phyloP scores from a whole-genome alignment of 2,113 vertebrate species.

The Kryptolebias marmoratus region DNA sequence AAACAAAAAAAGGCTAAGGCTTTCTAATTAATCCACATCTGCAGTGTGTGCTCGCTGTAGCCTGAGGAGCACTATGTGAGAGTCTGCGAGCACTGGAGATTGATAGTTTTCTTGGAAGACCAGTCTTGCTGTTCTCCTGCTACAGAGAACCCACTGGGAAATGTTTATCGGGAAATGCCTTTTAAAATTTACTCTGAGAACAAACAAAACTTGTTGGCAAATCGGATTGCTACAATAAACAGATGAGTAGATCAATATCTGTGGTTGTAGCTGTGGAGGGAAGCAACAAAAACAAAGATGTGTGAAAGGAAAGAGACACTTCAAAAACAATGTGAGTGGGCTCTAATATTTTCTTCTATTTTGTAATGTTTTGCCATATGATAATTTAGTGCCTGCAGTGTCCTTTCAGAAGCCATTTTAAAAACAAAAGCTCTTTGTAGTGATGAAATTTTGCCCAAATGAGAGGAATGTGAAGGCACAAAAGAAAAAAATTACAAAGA shows the following conservation, averaged over 20 bases:
- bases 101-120: slow-evolving; percentile 20
- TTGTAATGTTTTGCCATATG: not conserved
- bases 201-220: not conserved
- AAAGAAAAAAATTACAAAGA: not conserved
- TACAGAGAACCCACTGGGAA: not conserved
- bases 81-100: slow-evolving; percentile 9
- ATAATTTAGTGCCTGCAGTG: not conserved
- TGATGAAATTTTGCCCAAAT: not conserved
- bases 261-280: not conserved
- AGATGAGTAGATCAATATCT: not conserved
- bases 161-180: slow-evolving; percentile 12
- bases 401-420: slow-evolving; percentile 5
- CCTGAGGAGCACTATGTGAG: slow-evolving; percentile 4
- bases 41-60: slow-evolving; percentile 14
- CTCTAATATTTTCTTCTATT: slow-evolving; percentile 15
- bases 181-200: slow-evolving; percentile 5
- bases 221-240: not conserved
- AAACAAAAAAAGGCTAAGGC: not conserved
- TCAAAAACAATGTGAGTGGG: not conserved
- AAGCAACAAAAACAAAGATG: not conserved
- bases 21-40: slow-evolving; percentile 15
- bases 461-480: slow-evolving; percentile 6
- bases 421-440: slow-evolving; percentile 1
- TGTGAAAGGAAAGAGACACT: not conserved
- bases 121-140: not conserved